Percentiles rank a stretch among this genome's conserved stretches.
Evolutionary conservation across 2,797 vertebrate species (phyloP).

Genomic region (Jordanella pulchra): DNA sequence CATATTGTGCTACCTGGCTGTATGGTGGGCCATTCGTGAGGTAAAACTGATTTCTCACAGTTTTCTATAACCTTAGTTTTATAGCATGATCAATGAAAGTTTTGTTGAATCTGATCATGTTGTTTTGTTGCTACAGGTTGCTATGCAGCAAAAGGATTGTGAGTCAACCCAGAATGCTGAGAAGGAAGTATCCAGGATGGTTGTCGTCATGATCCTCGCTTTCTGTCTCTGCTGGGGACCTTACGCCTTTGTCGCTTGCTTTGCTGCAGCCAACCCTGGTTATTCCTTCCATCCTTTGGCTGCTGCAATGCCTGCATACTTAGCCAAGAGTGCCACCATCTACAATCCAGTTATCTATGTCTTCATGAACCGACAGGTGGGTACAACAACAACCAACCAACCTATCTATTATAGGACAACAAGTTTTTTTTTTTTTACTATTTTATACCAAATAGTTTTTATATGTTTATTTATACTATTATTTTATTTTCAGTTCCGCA

Average conservation of each 20-base stretch:
- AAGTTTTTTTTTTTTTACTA: neutral
- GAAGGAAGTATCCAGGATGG: conserved; percentile 89
- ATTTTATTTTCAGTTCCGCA: conserved; percentile 79
- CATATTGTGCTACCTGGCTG: conserved; percentile 87
- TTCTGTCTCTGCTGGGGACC: conserved; percentile 88
- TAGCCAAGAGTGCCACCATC: conserved; percentile 92
- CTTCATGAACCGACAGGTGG: conserved; percentile 90
- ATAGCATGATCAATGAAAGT: neutral
- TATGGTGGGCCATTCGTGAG: conserved; percentile 86
- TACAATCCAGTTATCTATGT: conserved; percentile 91
- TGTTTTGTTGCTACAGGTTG: conserved; percentile 78
- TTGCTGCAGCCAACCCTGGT: conserved; percentile 85
- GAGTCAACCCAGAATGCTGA: conserved; percentile 92
- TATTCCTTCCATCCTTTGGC: conserved; percentile 88
- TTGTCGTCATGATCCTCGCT: conserved; percentile 86
- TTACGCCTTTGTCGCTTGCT: conserved; percentile 86
- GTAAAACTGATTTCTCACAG: conserved; percentile 66
- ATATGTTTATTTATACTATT: neutral
- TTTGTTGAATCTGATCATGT: conserved; percentile 7
- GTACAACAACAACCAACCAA: too few species aligned
- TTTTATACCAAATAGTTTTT: neutral
- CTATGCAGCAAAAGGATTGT: conserved; percentile 88
- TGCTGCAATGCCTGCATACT: conserved; percentile 86
- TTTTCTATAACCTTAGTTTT: neutral
- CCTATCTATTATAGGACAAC: too few species aligned